phyloP scores from a whole-genome alignment of 37 sponge, comb jelly and placozoan genomes.

The Ephydatia muelleri region DNA sequence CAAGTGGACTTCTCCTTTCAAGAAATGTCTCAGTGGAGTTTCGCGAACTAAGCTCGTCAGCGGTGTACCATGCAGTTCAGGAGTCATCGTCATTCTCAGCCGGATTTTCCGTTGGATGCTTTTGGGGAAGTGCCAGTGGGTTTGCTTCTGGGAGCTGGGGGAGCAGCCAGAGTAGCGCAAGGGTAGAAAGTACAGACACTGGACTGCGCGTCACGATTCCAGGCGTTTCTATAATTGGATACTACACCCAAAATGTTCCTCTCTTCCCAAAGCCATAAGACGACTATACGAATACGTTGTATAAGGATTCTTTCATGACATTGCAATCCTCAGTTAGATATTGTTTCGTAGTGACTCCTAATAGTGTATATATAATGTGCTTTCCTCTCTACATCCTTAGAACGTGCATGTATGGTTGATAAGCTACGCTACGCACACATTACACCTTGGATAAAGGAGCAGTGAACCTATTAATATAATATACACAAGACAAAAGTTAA shows the following conservation, averaged over 20 bases:
- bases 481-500: too few relatives aligned
- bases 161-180: not conserved
- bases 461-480: too few relatives aligned
- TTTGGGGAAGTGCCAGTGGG: conserved; percentile 7
- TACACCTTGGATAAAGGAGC: too few relatives aligned
- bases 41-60: not conserved
- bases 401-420: too few relatives aligned
- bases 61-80: not conserved
- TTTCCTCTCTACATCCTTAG: too few relatives aligned
- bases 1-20: conserved; percentile 29
- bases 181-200: conserved; percentile 8
- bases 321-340: too few relatives aligned
- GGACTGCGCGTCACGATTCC: conserved; percentile 42
- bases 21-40: conserved; percentile 38
- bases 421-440: too few relatives aligned
- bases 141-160: not conserved
- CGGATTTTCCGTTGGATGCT: not conserved
- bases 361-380: too few relatives aligned
- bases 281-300: too few relatives aligned
- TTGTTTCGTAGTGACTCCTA: too few relatives aligned
- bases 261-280: conserved; percentile 17
- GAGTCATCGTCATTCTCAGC: not conserved
- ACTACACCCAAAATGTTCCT: conserved; percentile 44
- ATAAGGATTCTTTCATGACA: too few relatives aligned
- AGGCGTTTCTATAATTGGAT: conserved; percentile 46